These are phyloP conservation scores for Gortyna flavago DNA, from an alignment of 2,888 invertebrate genomes.

Conservation along the genomic window DNA sequence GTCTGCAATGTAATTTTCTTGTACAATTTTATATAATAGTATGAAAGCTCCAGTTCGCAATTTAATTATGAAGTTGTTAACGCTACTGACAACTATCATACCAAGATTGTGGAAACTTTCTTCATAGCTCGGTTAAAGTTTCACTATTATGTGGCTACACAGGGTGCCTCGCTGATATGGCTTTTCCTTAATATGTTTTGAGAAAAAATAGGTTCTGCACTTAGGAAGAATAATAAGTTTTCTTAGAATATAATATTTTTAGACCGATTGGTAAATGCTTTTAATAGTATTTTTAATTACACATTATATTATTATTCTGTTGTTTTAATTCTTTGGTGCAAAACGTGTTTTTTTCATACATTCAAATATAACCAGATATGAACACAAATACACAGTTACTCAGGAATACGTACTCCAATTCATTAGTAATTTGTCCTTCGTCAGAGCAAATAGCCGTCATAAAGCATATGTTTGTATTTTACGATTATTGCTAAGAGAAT, in stretches of 20 bases:
- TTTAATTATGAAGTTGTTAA: slow-evolving; percentile 54
- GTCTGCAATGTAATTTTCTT: slow-evolving; percentile 38
- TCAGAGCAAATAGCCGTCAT: slow-evolving; percentile 12
- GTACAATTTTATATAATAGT: slow-evolving; percentile 16
- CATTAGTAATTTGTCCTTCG: slow-evolving; percentile 20
- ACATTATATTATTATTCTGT: background rate
- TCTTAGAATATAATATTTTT: background rate
- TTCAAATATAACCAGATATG: background rate
- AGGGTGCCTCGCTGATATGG: slow-evolving; percentile 6
- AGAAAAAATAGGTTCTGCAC: background rate
- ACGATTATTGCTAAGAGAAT: slow-evolving; percentile 28
- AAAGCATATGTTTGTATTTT: slow-evolving; percentile 36
- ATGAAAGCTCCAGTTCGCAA: slow-evolving; percentile 28
- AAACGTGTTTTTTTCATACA: background rate
- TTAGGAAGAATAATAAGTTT: background rate
- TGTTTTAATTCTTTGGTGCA: background rate
- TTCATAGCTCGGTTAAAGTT: slow-evolving; percentile 46
- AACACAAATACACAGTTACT: background rate
- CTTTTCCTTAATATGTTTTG: slow-evolving; percentile 16
- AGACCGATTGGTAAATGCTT: background rate
- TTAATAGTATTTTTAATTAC: background rate
- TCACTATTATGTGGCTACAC: slow-evolving; percentile 23
- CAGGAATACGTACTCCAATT: background rate
- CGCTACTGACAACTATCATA: slow-evolving; percentile 36
- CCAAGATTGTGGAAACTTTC: slow-evolving; percentile 46